Evolutionary conservation across 2,113 vertebrate genomes (phyloP).

Genomic region (Spheniscus mendiculus): DNA sequence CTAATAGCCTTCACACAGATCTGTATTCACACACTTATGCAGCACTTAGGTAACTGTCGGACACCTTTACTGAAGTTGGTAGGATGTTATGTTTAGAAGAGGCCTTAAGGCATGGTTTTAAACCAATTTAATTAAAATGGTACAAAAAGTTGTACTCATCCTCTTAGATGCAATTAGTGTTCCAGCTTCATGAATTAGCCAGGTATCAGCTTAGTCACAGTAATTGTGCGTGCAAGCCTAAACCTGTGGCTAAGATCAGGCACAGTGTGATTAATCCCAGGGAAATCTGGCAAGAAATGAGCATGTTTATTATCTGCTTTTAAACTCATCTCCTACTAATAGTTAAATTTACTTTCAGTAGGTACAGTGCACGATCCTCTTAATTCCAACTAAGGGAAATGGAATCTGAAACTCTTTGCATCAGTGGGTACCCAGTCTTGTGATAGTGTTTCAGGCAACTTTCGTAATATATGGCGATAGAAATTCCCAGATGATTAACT

Average conservation of each 20-base stretch:
- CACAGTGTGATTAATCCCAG: neutral
- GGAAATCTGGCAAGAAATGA: neutral
- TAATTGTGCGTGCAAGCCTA: neutral
- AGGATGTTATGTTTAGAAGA: neutral
- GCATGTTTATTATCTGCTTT: neutral
- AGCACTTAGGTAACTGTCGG: neutral
- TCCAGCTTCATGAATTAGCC: neutral
- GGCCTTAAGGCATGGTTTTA: neutral
- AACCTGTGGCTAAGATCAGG: neutral
- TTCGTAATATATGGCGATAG: neutral
- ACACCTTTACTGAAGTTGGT: neutral
- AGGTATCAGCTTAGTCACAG: neutral
- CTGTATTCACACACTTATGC: neutral
- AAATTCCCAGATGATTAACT: neutral
- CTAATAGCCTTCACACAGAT: neutral
- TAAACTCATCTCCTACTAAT: neutral
- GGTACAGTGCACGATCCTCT: rapidly evolving
- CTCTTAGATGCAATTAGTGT: neutral
- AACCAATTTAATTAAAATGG: neutral
- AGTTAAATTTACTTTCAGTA: neutral
- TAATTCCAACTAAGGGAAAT: neutral
- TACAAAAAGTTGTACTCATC: neutral
- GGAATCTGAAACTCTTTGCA: neutral
- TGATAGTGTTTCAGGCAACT: neutral
- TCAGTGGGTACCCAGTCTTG: neutral